These are phyloP conservation scores for Amiota communis DNA, from an alignment of 2,888 invertebrate genomes.

Conservation along the genomic window DNA sequence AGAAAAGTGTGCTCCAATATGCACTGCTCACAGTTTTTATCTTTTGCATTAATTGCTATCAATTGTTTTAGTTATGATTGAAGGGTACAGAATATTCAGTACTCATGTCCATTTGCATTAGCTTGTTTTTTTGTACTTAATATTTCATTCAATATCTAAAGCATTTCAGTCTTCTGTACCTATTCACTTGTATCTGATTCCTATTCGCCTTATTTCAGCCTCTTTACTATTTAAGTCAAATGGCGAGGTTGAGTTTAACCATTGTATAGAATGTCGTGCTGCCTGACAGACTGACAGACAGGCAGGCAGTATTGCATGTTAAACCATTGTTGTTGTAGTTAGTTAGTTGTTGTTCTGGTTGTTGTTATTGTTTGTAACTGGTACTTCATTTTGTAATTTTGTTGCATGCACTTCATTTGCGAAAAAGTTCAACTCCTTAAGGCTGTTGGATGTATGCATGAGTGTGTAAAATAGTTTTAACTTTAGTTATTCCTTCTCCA, in stretches of 20 bases:
- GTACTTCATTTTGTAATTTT: conserved; percentile 28
- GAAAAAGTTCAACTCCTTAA: neutral
- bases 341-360: conserved; percentile 9
- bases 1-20: too few relatives aligned
- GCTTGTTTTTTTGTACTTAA: neutral
- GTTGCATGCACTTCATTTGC: conserved; percentile 29
- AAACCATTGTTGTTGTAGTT: neutral
- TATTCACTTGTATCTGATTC: too few relatives aligned
- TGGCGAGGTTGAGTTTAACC: too few relatives aligned
- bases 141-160: conserved; percentile 1
- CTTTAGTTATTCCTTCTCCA: conserved; percentile 14
- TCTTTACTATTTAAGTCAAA: too few relatives aligned
- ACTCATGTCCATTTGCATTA: too few relatives aligned
- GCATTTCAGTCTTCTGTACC: neutral
- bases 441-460: neutral
- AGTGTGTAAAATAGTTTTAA: conserved; percentile 18
- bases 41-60: too few relatives aligned
- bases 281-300: neutral
- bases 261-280: neutral
- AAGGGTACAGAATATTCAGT: too few relatives aligned
- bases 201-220: too few relatives aligned
- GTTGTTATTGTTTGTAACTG: conserved; percentile 20
- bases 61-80: too few relatives aligned
- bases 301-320: too few relatives aligned
- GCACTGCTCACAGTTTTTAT: too few relatives aligned